These are phyloP conservation scores for Hypsibius dujardini DNA, from an alignment of 1,140 invertebrate genomes.

Conservation along the genomic window DNA sequence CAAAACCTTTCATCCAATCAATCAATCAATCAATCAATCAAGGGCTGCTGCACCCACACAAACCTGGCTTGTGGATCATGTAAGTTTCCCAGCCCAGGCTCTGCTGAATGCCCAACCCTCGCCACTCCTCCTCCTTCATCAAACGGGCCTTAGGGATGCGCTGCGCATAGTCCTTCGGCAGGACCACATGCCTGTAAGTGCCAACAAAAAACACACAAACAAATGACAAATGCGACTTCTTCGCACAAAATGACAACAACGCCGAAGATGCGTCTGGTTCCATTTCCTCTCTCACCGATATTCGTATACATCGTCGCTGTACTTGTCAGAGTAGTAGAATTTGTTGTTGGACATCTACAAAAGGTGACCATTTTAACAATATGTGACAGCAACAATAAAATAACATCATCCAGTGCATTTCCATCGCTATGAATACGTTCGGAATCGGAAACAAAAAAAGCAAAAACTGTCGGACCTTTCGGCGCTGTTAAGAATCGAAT, in stretches of 20 bases:
- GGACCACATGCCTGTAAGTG: slow-evolving; percentile 64
- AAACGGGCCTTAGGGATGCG: slow-evolving; percentile 70
- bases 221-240: slow-evolving; percentile 16
- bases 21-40: too few relatives aligned
- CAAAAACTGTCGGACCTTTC: too few relatives aligned
- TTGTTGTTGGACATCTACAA: slow-evolving; percentile 44
- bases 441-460: too few relatives aligned
- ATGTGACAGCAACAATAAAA: too few relatives aligned
- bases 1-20: too few relatives aligned
- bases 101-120: slow-evolving; percentile 81
- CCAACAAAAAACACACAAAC: slow-evolving; percentile 22
- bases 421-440: too few relatives aligned
- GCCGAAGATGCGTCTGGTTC: too few relatives aligned
- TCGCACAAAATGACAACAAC: too few relatives aligned
- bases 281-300: slow-evolving; percentile 28
- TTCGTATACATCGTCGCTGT: slow-evolving; percentile 50
- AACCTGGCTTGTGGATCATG: slow-evolving; percentile 80
- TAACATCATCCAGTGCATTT: too few relatives aligned
- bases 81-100: slow-evolving; percentile 89
- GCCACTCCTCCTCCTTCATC: slow-evolving; percentile 88
- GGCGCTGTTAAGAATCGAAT: too few relatives aligned
- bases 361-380: too few relatives aligned
- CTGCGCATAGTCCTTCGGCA: slow-evolving; percentile 66
- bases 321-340: slow-evolving; percentile 80
- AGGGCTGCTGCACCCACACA: not conserved